Base-by-base conservation (phyloP, 2,113 vertebrate genomes). In the Megaceryle maxima region DNA sequence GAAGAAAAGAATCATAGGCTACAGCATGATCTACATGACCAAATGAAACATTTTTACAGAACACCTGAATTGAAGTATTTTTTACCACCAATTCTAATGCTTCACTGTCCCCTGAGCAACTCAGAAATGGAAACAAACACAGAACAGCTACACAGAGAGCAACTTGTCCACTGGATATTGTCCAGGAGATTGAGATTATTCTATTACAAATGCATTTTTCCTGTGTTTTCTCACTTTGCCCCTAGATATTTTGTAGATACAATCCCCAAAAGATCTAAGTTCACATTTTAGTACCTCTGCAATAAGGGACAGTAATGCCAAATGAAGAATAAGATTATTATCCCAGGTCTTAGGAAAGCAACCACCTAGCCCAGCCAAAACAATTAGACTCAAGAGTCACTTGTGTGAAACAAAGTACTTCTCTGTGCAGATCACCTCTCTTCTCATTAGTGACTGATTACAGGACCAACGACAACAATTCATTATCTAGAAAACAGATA, bases 401-500 rank as follows among this genome's bases (percentile, higher is more conserved):
- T 63, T 74, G 44, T 13, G 1, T 90, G 46, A 90, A 95, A 80
- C 68, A 76, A 83, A 88, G 72, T 70, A 70, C 72, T 90, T 56
- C 66, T 80, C 79, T 16, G 5, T 37, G 69, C 56, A 92, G 51
- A 92, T 67, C 63, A 88, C 60, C 60, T 83, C 60, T 74, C 46
- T 83, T 90, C 80, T 66, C 83, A 76, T 84, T 78, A 86, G 83
- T 83, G 57, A 93, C 88, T 86, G 79, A 95, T 85, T 75, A 83
- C 25, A 90, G 29, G 67, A 87, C 63, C 67, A 83, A 67, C 63
- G 59, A 77, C 31, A 90, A 72, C 95, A 91, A 96, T 93, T 83
- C 41, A 83, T 90, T 96, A 94, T 67, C 70, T 70, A 12, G 24
- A 63, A 96, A 93, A 86, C 75, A 90, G 75, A 77, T 77, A 96